Conservation (phyloP, 2,888 invertebrate species). For the Drosophila mimica region DNA sequence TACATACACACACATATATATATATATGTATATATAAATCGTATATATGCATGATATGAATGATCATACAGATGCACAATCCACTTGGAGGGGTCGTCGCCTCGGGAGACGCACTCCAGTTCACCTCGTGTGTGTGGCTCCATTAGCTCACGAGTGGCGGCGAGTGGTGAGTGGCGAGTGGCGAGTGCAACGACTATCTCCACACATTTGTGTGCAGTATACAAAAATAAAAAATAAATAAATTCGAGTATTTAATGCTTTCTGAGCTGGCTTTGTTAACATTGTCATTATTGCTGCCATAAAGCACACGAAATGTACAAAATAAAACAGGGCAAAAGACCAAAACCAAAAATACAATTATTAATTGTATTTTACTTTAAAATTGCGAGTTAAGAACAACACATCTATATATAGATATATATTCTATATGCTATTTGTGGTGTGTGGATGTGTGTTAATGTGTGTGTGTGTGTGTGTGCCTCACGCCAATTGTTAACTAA, state of each 20-base stretch:
- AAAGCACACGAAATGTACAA: neutral
- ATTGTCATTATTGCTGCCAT: neutral
- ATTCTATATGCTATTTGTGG: neutral
- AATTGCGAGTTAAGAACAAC: neutral
- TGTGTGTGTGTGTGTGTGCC: constrained; percentile 12
- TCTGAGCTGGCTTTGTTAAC: constrained; percentile 3
- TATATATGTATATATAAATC: neutral
- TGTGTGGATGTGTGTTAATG: neutral
- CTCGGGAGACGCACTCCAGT: constrained; percentile 25
- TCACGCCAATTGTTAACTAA: constrained; percentile 48
- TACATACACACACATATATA: too few relatives aligned
- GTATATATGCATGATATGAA: neutral
- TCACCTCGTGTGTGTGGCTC: constrained; percentile 22
- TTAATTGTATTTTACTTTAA: neutral
- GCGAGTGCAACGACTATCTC: constrained; percentile 34
- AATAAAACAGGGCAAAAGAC: constrained; percentile 13
- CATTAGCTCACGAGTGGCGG: constrained; percentile 18
- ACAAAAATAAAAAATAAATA: constrained; percentile 16
- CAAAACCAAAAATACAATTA: constrained; percentile 3
- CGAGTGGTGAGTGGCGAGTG: constrained; percentile 20
- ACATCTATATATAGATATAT: neutral
- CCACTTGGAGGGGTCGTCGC: constrained; percentile 30
- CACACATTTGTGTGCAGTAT: neutral
- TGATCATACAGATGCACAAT: neutral
- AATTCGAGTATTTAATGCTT: constrained; percentile 7